Base-by-base conservation (phyloP, 2,113 vertebrate species). In the Trichomycterus rosablanca region DNA sequence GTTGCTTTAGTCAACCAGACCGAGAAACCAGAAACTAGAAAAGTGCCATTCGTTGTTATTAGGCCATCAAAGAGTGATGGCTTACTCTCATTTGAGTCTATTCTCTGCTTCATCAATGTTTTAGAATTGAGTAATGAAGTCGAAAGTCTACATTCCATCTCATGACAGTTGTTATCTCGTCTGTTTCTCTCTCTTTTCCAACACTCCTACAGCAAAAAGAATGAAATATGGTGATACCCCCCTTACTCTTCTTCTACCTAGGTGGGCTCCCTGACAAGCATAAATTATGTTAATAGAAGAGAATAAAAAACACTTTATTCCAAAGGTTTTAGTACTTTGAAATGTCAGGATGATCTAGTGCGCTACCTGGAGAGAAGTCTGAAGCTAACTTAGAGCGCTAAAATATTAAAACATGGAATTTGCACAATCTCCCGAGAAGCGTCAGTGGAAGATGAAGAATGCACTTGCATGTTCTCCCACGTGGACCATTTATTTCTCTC, bases 221-320 rank as follows among this genome's bases (percentile, higher is more conserved):
- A 76, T 78, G 77, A 83, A 80, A 79, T 71, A 82, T 77, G 59
- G 74, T 24, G 28, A 22, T 19, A 57, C 66, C 61, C 50, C 73
- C 54, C 55, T 63, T 40, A 48, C 62, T 54, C 62, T 50, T 46
- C 74, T 75, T 66, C 70, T 66, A 74, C 77, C 54, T 62, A 72
- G 66, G 71, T 72, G 62, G 67, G 45, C 64, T 37, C 53, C 72
- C 74, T 84, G 82, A 84, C 81, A 84, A 80, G 81, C 80, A 85
- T 86, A 84, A 85, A 86, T 87, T 84, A 88, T 82, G 77, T 78
- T 85, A 84, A 88, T 86, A 84, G 79, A 86, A 79, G 76, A 82
- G 76, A 81, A 82, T 86, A 85, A 86, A 87, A 86, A 84, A 83
- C 83, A 84, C 84, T 88, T 88, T 83, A 86, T 81, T 83, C 76